Percentiles rank a stretch among this genome's conserved stretches.
Conservation (phyloP, 2,888 invertebrate species). For the Eudemis profundana region DNA sequence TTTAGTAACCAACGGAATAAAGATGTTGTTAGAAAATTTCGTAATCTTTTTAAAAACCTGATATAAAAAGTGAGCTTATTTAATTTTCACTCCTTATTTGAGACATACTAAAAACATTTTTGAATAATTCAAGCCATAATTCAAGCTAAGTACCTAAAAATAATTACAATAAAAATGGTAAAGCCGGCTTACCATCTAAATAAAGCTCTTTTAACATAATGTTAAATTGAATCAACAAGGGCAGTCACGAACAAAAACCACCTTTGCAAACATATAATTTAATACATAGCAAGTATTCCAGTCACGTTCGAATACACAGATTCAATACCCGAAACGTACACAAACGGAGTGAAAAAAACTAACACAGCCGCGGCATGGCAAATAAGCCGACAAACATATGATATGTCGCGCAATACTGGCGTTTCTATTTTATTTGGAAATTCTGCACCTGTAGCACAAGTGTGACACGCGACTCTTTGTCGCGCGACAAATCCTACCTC, state of each 20-base stretch:
- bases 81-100: no score
- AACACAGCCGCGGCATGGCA: neutral
- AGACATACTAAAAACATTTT: no score
- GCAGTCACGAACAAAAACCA: slow-evolving; percentile 5
- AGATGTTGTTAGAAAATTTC: no score
- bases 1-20: no score
- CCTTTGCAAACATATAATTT: slow-evolving; percentile 18
- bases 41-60: no score
- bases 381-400: neutral
- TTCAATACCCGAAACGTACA: slow-evolving; percentile 11
- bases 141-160: neutral
- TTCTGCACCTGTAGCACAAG: no score
- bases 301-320: slow-evolving; percentile 17
- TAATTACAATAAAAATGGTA: neutral
- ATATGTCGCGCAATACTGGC: neutral
- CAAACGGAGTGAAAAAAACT: neutral
- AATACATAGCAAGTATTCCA: slow-evolving; percentile 2
- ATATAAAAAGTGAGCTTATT: no score
- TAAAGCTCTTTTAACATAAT: neutral
- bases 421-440: neutral
- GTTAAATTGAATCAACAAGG: neutral
- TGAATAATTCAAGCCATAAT: no score
- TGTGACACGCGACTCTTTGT: no score
- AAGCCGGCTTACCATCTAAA: neutral
- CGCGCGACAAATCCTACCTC: no score